phyloP scores from a whole-genome alignment of 2,113 vertebrate species.

The Hiodon alosoides region DNA sequence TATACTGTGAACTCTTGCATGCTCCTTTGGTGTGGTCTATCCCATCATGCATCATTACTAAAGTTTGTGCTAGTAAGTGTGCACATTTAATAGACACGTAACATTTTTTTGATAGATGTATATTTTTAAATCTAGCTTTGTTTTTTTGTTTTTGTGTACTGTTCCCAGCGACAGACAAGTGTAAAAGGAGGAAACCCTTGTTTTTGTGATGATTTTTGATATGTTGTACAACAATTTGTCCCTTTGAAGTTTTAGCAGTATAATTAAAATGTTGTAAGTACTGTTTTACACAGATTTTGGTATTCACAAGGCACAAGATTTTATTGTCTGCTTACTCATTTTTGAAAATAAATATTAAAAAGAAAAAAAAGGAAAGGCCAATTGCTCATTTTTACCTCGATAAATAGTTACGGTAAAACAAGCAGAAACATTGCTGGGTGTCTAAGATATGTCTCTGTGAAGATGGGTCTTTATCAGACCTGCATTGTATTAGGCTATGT shows the following conservation, averaged over 20 bases:
- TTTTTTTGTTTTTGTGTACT: slow-evolving; percentile 60
- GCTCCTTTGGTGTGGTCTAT: slow-evolving; percentile 53
- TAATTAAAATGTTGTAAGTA: slow-evolving; percentile 71
- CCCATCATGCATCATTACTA: slow-evolving; percentile 46
- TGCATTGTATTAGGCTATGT: background rate
- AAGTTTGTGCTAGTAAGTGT: slow-evolving; percentile 56
- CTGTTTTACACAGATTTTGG: slow-evolving; percentile 70
- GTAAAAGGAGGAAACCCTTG: slow-evolving; percentile 32
- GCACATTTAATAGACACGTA: slow-evolving; percentile 62
- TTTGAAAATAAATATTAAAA: slow-evolving; percentile 79
- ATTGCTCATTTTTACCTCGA: background rate
- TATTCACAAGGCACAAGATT: slow-evolving; percentile 64
- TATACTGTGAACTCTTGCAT: slow-evolving; percentile 50
- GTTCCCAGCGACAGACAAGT: slow-evolving; percentile 48
- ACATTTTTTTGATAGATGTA: slow-evolving; percentile 62
- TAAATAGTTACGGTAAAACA: background rate
- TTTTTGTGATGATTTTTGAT: slow-evolving; percentile 72
- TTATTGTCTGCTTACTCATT: slow-evolving; percentile 72
- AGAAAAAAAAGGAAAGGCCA: slow-evolving; percentile 28
- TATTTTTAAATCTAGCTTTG: slow-evolving; percentile 39
- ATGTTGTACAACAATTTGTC: slow-evolving; percentile 68
- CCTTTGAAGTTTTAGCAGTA: slow-evolving; percentile 70
- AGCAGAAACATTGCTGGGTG: background rate
- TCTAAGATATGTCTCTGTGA: background rate
- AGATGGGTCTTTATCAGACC: background rate